These are phyloP conservation scores for Gymnobelideus leadbeateri DNA, from an alignment of 2,113 vertebrate genomes.

Conservation along the genomic window DNA sequence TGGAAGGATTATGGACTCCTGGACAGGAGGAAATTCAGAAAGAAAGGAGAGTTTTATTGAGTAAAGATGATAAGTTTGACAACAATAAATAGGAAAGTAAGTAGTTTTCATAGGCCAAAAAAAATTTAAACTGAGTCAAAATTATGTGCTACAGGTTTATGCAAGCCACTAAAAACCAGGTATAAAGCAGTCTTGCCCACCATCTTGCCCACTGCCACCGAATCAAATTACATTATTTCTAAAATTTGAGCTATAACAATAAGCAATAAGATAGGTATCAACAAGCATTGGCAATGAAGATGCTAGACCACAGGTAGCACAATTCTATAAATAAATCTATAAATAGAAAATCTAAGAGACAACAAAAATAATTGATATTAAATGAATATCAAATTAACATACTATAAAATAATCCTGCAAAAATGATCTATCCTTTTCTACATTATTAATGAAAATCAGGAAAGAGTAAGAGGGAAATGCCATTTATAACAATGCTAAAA, in stretches of 20 bases:
- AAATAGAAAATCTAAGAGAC: background rate
- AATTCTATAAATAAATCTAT: background rate
- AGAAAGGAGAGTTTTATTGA: background rate
- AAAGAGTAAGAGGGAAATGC: background rate
- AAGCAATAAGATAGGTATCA: background rate
- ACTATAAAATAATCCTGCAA: background rate
- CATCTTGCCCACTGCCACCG: too few species aligned
- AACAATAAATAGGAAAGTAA: background rate
- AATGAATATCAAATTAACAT: background rate
- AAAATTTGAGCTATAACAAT: background rate
- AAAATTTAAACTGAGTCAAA: background rate
- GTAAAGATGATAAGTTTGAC: background rate
- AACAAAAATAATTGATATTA: background rate
- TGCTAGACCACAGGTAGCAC: background rate
- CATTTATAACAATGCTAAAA: background rate
- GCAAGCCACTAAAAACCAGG: background rate
- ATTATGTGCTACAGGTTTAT: background rate
- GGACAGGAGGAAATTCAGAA: background rate
- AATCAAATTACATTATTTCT: background rate
- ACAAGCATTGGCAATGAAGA: background rate
- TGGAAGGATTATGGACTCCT: background rate
- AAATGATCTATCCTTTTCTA: background rate
- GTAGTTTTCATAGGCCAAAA: background rate
- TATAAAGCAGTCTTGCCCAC: background rate
- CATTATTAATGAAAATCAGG: background rate